Evolutionary conservation across 2,888 invertebrate species (phyloP).

Genomic region (Eurytoma adleriae): DNA sequence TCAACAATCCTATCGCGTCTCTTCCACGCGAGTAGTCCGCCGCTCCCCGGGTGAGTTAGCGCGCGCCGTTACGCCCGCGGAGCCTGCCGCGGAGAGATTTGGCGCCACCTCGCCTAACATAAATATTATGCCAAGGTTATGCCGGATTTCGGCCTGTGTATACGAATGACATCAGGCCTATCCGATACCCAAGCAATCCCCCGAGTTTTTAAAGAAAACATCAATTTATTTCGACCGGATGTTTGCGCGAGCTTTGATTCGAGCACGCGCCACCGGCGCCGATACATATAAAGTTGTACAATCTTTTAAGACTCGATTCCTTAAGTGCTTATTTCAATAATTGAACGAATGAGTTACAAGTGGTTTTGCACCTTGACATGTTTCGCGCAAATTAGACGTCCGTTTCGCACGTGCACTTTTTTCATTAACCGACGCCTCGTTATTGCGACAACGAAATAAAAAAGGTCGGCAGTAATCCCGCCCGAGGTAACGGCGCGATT

Average conservation of each 20-base stretch:
- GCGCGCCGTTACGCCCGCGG: not conserved
- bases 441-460: too few relatives aligned
- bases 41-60: conserved; percentile 34
- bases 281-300: not conserved
- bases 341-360: too few relatives aligned
- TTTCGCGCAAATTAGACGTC: not conserved
- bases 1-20: conserved; percentile 57
- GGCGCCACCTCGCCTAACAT: conserved; percentile 48
- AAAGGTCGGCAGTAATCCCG: too few relatives aligned
- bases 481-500: too few relatives aligned
- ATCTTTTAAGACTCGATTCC: too few relatives aligned
- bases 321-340: too few relatives aligned
- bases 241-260: not conserved
- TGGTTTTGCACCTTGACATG: not conserved
- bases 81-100: conserved; percentile 47
- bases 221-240: conserved; percentile 27
- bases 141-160: conserved; percentile 53
- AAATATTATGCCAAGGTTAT: conserved; percentile 62
- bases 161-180: conserved; percentile 58
- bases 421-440: too few relatives aligned
- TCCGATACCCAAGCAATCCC: conserved; percentile 37
- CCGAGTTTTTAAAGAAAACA: conserved; percentile 37
- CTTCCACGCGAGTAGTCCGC: conserved; percentile 54
- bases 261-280: not conserved
- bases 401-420: too few relatives aligned